Conservation (phyloP, 2,797 vertebrate species). For the Cryptoprocta ferox region DNA sequence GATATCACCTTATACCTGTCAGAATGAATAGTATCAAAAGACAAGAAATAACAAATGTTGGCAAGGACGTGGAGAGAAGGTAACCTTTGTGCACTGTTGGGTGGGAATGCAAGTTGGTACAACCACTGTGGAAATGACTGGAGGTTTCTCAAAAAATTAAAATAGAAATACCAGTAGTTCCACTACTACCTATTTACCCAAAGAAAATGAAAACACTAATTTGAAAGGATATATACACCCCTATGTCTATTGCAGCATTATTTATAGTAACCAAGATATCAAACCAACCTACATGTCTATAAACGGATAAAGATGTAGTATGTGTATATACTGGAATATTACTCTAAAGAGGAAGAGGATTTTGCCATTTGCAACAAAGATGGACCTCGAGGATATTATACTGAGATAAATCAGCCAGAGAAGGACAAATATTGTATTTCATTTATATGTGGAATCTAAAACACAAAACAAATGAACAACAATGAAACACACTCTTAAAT, state of each 20-base stretch:
- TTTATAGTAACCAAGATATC: background rate
- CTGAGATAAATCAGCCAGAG: background rate
- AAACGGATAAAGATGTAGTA: background rate
- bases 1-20: background rate
- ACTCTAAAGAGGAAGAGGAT: background rate
- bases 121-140: background rate
- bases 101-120: background rate
- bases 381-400: background rate
- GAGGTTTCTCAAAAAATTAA: background rate
- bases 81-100: background rate
- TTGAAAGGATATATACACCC: background rate
- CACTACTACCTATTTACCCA: background rate
- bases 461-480: background rate
- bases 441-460: background rate
- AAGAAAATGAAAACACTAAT: background rate
- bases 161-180: background rate
- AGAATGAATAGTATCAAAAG: background rate
- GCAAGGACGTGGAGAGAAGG: background rate
- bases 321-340: background rate
- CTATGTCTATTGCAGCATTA: background rate
- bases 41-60: background rate
- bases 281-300: background rate
- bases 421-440: background rate
- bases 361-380: background rate
- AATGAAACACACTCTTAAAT: background rate